Base-by-base conservation (phyloP, 2,797 vertebrate genomes). In the Mionectes olivaceus region DNA sequence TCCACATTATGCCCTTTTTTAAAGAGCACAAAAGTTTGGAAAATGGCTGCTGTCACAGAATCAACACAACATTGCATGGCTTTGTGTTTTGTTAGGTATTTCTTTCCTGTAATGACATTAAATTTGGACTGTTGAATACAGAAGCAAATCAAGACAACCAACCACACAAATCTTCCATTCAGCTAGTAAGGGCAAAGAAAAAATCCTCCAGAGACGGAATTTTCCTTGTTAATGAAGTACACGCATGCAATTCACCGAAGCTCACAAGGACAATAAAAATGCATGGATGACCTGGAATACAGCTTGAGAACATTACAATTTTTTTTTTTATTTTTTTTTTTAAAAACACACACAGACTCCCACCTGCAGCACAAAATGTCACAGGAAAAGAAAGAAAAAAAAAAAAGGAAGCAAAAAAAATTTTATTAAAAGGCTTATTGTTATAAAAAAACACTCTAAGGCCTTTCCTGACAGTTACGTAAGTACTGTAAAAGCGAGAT, bases 401-500 rank as follows among this genome's bases (percentile, higher is more conserved):
- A 9, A 19, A 59, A 39, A 39, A 13, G 39, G 1, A 8, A 19
- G 15, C 8, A 7, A 18, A 63, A 19, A 4, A 75, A 82, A 3
- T 27, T 10, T 88, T 83, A 83, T 83, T 79, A 47, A 89, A 95
- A 74, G 53, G 35, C 43, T 87, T 92, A 90, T 85, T 83, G 23
- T 87, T 86, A 89, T 89, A 79, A 85, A 94, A 94, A 95, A 93
- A 81, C 76, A 96, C 70, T 90, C 83, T 4, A 33, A 85, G 80
- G 82, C 47, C 70, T 83, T 95, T 89, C 71, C 55, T 92, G 91
- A 87, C 2, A 5, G 93, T 96, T 95, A 95, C 47, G 8, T 93
- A 97, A 97, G 89, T 92, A 80, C 84, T 96, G 76, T 85, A 94
- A 96, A 96, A 96, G 93, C 94, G 90, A 96, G 90, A 95, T 90